Base-by-base conservation (phyloP, 2,888 invertebrate genomes). In the Branchellion lobata region DNA sequence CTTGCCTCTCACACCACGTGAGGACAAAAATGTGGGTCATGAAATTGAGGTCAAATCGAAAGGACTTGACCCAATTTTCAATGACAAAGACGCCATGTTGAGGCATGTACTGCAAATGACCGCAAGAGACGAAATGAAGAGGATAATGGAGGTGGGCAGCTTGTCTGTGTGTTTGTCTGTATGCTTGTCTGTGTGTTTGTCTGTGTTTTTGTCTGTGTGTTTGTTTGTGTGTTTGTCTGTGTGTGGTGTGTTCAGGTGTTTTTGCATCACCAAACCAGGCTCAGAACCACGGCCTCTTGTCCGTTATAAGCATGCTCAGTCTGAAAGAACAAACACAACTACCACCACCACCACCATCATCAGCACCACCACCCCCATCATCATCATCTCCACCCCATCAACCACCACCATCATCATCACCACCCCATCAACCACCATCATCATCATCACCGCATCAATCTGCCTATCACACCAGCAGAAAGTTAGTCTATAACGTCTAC, bases 91-190 rank as follows among this genome's bases (percentile, higher is more conserved):
- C 2, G 24, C 40, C 3, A 72, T 72, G 36, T 24, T 24, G 27
- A 24, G 33, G 53, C 51, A 27, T 27, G 24, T n/a, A 1, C 1
- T 75, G 3, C 51, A 75, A 29, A 21, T 31, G 77, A 24, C 29
- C 8, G 77, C 57, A n/a, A 77, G 61, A n/a, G 77, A 77, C 18
- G 77, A 77, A 33, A 65, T 77, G 65, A 77, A 36, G 65, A 77
- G 77, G 36, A 65, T 77, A 21, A 14, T 77, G 47, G 77, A 77
- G 65, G 77, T 77, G 27, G 27, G 73, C 14, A 14, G 40, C 8
- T 40, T 8, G 40, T n/a, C n/a, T n/a, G n/a, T n/a, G n/a, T n/a
- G n/a, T n/a, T n/a, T n/a, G n/a, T n/a, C n/a, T n/a, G n/a, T n/a
- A n/a, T n/a, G n/a, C n/a, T n/a, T n/a, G n/a, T n/a, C n/a, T n/a